phyloP scores from a whole-genome alignment of 2,797 vertebrate genomes.

The Oryzias sinensis region DNA sequence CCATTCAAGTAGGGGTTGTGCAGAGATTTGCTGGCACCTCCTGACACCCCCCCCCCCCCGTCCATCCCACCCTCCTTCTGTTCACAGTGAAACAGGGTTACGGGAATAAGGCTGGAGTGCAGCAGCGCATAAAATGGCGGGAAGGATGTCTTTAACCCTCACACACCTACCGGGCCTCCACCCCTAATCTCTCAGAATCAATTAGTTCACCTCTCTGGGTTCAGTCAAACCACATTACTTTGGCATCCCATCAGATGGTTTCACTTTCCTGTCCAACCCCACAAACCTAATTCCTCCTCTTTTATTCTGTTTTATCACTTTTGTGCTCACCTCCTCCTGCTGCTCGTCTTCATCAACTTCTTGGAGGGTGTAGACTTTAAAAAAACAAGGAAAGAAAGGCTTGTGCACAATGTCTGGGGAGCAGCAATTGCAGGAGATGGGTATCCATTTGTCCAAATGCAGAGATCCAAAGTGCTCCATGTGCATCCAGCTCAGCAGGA shows the following conservation, averaged over 20 bases:
- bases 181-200: conserved; percentile 76
- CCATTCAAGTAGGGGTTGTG: conserved; percentile 44
- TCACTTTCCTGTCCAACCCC: conserved; percentile 44
- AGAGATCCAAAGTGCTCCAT: conserved; percentile 62
- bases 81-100: conserved; percentile 68
- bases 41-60: conserved; percentile 26
- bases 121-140: conserved; percentile 53
- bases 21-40: conserved; percentile 56
- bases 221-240: conserved; percentile 72
- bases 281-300: conserved; percentile 7
- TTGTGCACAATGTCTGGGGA: conserved; percentile 56
- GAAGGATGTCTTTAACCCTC: conserved; percentile 56
- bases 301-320: conserved; percentile 41
- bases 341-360: conserved; percentile 23
- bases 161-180: conserved; percentile 78
- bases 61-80: background rate
- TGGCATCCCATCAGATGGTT: conserved; percentile 66
- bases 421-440: conserved; percentile 40
- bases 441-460: conserved; percentile 66
- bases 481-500: conserved; percentile 45
- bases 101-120: conserved; percentile 71
- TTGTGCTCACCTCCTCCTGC: conserved; percentile 33
- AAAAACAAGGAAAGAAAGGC: conserved; percentile 55
- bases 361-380: conserved; percentile 51
- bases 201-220: conserved; percentile 77